These are phyloP conservation scores for Potamarius usumacintae DNA, from an alignment of 2,113 vertebrate species.

Conservation along the genomic window DNA sequence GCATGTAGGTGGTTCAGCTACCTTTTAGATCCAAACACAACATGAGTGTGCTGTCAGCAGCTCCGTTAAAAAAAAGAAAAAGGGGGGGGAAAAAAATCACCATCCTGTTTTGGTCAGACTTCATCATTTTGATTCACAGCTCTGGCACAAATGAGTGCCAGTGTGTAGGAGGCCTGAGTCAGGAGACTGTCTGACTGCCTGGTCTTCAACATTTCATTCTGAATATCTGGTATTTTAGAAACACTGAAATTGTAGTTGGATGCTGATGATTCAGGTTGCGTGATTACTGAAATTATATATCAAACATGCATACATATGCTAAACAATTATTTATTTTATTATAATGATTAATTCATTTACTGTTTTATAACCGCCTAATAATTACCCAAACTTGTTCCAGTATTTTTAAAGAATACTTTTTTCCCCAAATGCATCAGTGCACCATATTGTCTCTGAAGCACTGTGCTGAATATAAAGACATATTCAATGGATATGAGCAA, in stretches of 20 bases:
- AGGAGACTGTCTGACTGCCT: not conserved
- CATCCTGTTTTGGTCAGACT: slow-evolving; percentile 5
- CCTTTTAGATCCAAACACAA: not conserved
- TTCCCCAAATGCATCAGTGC: not conserved
- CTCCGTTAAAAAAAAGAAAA: not conserved
- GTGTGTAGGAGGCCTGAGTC: not conserved
- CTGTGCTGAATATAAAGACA: not conserved
- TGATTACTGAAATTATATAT: not conserved
- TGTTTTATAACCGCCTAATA: not conserved
- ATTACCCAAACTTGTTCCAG: not conserved
- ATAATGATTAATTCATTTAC: not conserved
- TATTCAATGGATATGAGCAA: not conserved
- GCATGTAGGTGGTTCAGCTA: not conserved
- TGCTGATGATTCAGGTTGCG: not conserved
- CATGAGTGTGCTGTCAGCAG: not conserved
- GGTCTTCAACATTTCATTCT: not conserved
- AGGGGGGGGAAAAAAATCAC: not conserved
- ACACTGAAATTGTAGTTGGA: not conserved
- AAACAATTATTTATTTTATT: not conserved
- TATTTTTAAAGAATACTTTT: not conserved
- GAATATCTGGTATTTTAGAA: not conserved
- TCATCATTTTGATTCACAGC: not conserved
- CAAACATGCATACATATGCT: not conserved
- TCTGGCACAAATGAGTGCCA: not conserved
- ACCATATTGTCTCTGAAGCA: not conserved